phyloP scores from a whole-genome alignment of 2,797 vertebrate genomes.

The Aselliscus stoliczkanus region DNA sequence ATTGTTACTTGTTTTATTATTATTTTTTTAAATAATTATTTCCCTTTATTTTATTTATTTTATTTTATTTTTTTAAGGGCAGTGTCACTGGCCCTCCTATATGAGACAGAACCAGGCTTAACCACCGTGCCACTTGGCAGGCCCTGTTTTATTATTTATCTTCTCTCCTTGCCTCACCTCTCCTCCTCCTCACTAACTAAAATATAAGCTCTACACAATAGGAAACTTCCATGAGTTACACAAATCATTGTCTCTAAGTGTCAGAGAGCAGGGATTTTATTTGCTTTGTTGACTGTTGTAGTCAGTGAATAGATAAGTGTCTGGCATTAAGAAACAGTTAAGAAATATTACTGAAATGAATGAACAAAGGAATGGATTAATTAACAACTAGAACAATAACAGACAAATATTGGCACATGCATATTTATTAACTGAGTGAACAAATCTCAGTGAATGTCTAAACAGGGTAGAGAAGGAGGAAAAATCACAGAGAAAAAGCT shows the following conservation, averaged over 20 bases:
- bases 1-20: neutral
- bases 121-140: no score
- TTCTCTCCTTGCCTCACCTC: neutral
- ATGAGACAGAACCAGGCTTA: no score
- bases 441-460: neutral
- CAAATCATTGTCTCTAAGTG: neutral
- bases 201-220: neutral
- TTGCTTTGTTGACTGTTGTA: neutral
- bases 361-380: neutral
- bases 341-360: neutral
- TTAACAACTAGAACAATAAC: neutral
- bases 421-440: neutral
- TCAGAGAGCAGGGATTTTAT: neutral
- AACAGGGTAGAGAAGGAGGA: neutral
- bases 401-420: neutral
- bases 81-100: no score
- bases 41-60: no score
- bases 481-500: neutral
- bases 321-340: neutral
- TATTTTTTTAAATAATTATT: no score
- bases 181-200: neutral
- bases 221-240: neutral
- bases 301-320: neutral
- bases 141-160: neutral
- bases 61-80: no score